Evolutionary conservation across 1,140 invertebrate species (phyloP).

Genomic region (Ceratina calcarata): DNA sequence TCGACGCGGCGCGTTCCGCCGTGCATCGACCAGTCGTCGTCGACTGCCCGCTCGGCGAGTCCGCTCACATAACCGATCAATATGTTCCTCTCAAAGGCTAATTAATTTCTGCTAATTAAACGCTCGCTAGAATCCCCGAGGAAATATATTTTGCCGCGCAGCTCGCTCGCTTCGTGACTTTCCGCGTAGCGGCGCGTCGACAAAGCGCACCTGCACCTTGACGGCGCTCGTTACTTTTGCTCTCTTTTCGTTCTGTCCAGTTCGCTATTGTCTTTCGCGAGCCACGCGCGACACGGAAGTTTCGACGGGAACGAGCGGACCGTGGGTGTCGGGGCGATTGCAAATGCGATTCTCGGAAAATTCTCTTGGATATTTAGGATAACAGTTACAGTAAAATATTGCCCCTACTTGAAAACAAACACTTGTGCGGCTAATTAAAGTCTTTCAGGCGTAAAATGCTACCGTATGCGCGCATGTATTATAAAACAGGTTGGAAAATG

Average conservation of each 20-base stretch:
- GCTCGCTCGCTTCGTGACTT: background rate
- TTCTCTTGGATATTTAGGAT: background rate
- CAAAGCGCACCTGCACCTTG: constrained; percentile 28
- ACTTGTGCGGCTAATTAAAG: too few species aligned
- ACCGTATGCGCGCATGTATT: too few species aligned
- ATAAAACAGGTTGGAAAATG: too few species aligned
- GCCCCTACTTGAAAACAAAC: too few species aligned
- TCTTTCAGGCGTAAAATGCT: too few species aligned
- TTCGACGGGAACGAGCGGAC: background rate
- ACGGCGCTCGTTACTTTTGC: background rate
- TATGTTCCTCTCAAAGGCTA: constrained; percentile 65
- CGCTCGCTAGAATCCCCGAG: constrained; percentile 39
- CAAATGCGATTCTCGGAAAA: too few species aligned
- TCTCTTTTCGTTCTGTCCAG: background rate
- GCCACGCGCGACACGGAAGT: background rate
- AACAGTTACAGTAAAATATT: too few species aligned
- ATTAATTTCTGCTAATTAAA: constrained; percentile 68
- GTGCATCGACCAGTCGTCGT: constrained; percentile 4
- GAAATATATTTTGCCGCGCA: constrained; percentile 36
- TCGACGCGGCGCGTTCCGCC: constrained; percentile 25
- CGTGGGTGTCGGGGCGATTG: background rate
- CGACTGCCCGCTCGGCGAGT: constrained; percentile 41
- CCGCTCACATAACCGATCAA: constrained; percentile 66
- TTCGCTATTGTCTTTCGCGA: background rate
- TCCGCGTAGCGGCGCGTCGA: constrained; percentile 28